phyloP scores from a whole-genome alignment of 2,797 vertebrate species.

The Molossus molossus region DNA sequence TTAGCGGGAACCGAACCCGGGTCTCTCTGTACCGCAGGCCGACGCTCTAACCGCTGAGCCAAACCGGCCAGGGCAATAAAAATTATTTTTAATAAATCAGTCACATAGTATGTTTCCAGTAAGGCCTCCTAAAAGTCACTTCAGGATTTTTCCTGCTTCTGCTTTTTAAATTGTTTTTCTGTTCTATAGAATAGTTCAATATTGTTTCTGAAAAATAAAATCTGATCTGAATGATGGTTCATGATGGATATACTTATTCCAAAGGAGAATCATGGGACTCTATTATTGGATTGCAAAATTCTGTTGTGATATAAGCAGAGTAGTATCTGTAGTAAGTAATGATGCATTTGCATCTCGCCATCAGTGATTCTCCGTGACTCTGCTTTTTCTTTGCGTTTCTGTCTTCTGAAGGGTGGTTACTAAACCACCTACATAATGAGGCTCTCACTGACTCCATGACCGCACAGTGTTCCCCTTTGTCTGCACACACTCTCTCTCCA shows the following conservation, averaged over 20 bases:
- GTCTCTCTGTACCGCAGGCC: too few species aligned
- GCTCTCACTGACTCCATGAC: not conserved
- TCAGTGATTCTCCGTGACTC: not conserved
- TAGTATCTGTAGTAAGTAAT: not conserved
- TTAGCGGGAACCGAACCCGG: too few species aligned
- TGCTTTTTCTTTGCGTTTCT: not conserved
- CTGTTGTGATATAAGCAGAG: not conserved
- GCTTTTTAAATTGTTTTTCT: constrained; percentile 29
- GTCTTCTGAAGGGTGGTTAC: not conserved
- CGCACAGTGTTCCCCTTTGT: not conserved
- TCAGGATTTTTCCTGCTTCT: not conserved
- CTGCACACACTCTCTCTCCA: not conserved
- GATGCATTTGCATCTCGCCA: not conserved
- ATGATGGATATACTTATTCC: not conserved
- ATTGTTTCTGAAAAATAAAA: constrained; percentile 52
- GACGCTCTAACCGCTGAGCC: too few species aligned
- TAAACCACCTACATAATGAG: not conserved
- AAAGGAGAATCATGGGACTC: not conserved
- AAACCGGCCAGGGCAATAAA: too few species aligned
- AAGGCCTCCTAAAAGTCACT: not conserved
- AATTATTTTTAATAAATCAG: not conserved
- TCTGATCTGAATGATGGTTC: not conserved
- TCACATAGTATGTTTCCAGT: not conserved
- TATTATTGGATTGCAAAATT: constrained; percentile 12
- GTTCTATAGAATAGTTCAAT: not conserved